Percentiles rank a stretch among this genome's conserved stretches.
These are phyloP conservation scores for Frankliniella intonsa DNA, from an alignment of 2,888 invertebrate genomes.

Conservation along the genomic window DNA sequence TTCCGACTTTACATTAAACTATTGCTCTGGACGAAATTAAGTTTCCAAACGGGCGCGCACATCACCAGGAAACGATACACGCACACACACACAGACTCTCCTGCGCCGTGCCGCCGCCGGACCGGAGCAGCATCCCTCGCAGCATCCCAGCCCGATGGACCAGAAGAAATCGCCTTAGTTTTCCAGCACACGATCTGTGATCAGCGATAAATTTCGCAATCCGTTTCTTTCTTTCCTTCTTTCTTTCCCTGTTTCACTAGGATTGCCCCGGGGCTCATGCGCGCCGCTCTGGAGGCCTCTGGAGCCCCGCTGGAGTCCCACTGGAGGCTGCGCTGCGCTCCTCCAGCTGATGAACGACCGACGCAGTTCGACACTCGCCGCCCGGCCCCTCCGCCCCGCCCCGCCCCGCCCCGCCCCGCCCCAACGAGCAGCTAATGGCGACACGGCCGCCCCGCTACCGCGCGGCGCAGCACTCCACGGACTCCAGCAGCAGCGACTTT, in stretches of 20 bases:
- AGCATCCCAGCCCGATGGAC: background rate
- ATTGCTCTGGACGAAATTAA: too few species aligned
- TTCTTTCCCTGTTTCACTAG: constrained; percentile 20
- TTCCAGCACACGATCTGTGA: constrained; percentile 19
- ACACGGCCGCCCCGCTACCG: too few species aligned
- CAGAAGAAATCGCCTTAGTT: constrained; percentile 26
- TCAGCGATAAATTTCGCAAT: constrained; percentile 18
- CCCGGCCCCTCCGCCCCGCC: too few species aligned
- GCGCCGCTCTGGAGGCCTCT: background rate
- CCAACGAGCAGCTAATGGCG: too few species aligned
- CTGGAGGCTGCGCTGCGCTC: background rate
- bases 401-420: too few species aligned
- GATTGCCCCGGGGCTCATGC: background rate
- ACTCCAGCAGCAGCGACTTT: too few species aligned
- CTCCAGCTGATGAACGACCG: background rate
- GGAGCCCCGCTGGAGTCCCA: background rate
- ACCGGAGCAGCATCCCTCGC: background rate
- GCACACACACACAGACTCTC: too few species aligned
- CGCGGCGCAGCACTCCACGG: too few species aligned
- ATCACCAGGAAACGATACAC: too few species aligned
- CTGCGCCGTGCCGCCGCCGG: background rate
- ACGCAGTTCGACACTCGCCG: too few species aligned
- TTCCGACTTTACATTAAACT: too few species aligned
- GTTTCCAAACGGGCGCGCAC: too few species aligned
- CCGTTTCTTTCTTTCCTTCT: background rate